These are phyloP conservation scores for Hippocampus guttulatus DNA, from an alignment of 2,113 vertebrate genomes.

Conservation along the genomic window DNA sequence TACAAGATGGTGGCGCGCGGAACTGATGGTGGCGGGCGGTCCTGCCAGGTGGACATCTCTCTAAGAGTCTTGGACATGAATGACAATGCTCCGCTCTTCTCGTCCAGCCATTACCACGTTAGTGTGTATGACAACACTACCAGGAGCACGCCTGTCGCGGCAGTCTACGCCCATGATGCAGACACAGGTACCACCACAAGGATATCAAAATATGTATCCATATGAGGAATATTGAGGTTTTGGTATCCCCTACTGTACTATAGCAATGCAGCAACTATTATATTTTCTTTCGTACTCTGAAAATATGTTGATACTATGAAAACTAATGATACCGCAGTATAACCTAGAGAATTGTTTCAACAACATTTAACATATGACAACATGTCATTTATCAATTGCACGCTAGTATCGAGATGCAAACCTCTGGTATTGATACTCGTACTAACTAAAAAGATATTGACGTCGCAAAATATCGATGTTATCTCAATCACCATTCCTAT, in stretches of 20 bases:
- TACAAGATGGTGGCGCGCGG: conserved; percentile 86
- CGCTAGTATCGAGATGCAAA: no score
- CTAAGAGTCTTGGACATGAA: conserved; percentile 85
- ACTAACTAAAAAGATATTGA: no score
- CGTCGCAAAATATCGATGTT: no score
- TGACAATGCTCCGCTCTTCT: conserved; percentile 87
- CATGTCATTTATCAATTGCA: no score
- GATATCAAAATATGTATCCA: not conserved
- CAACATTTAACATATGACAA: no score
- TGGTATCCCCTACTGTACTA: no score
- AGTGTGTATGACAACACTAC: conserved; percentile 94
- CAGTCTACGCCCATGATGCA: conserved; percentile 87
- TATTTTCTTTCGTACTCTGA: not conserved
- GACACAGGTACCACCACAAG: conserved; percentile 78
- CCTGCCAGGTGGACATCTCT: conserved; percentile 84
- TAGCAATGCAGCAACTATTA: not conserved
- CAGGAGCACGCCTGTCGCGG: conserved; percentile 83
- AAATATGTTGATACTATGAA: no score
- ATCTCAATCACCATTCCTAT: no score
- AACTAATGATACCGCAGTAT: no score
- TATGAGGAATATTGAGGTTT: not conserved
- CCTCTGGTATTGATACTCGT: no score
- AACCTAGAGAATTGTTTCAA: no score
- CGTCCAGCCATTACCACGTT: conserved; percentile 82
- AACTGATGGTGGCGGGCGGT: conserved; percentile 87